phyloP scores from a whole-genome alignment of 2,113 vertebrate species.

The Pachycephala philippinensis region DNA sequence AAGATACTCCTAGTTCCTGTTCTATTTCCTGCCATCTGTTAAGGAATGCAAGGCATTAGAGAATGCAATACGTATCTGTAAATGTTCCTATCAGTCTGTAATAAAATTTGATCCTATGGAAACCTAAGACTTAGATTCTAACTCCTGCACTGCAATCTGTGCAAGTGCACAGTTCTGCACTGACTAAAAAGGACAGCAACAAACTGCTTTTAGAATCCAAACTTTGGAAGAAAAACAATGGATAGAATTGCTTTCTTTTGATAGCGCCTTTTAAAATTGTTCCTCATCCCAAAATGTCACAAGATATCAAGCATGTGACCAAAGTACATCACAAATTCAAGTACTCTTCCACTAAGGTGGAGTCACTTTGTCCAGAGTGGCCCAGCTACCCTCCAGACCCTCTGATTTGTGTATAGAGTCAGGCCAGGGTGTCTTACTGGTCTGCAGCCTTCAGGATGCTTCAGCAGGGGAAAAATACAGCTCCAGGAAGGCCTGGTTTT shows the following conservation, averaged over 20 bases:
- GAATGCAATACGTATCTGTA: neutral
- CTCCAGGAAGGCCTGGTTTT: neutral
- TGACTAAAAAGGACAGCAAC: neutral
- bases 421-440: neutral
- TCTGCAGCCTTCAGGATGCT: neutral
- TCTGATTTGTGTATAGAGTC: accelerated
- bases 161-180: neutral
- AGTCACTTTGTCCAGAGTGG: neutral
- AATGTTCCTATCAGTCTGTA: neutral
- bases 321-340: neutral
- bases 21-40: neutral
- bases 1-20: neutral
- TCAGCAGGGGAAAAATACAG: neutral
- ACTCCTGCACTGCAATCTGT: neutral
- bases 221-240: neutral
- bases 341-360: neutral
- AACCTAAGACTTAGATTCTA: neutral
- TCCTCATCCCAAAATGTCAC: neutral
- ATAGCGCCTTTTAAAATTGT: neutral
- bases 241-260: neutral
- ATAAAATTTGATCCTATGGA: neutral
- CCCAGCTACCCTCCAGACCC: neutral
- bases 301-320: neutral
- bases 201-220: neutral
- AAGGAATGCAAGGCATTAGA: neutral